Conservation (phyloP, 2,113 vertebrate species). For the western clawed frog (Xenopus tropicalis) region DNA sequence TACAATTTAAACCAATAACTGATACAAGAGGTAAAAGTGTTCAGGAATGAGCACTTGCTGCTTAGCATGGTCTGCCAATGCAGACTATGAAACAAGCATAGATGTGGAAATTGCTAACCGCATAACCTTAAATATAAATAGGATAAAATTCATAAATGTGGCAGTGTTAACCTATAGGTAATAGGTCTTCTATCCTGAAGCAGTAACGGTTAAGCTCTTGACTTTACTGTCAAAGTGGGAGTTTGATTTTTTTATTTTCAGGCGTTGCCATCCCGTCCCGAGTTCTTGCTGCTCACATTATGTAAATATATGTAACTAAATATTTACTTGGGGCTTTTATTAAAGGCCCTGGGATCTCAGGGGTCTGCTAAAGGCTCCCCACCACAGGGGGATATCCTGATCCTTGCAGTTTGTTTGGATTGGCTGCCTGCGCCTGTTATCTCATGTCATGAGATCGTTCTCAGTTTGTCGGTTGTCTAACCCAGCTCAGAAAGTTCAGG, state of each 20-base stretch:
- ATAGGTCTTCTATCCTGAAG: background rate
- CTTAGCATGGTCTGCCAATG: too few relatives aligned
- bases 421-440: conserved; percentile 64
- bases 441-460: conserved; percentile 68
- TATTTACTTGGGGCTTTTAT: conserved; percentile 70
- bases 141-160: too few relatives aligned
- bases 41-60: too few relatives aligned
- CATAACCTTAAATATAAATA: too few relatives aligned
- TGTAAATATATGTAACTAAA: conserved; percentile 72
- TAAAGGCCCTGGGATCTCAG: conserved; percentile 55
- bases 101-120: too few relatives aligned
- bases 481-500: conserved; percentile 68
- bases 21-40: too few relatives aligned
- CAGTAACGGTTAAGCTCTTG: background rate
- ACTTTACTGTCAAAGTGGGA: background rate
- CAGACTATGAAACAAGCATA: too few relatives aligned
- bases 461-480: conserved; percentile 69
- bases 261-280: conserved; percentile 49
- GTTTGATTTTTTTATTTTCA: conserved; percentile 10
- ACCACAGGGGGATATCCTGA: conserved; percentile 61
- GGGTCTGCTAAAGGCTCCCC: conserved; percentile 53
- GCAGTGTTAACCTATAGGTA: too few relatives aligned
- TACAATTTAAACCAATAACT: too few relatives aligned
- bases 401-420: conserved; percentile 63
- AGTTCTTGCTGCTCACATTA: conserved; percentile 67